A percentile compares a stretch with the other conserved stretches of the same genome.
Conservation (phyloP, 2,113 vertebrate species). For the Axis porcinus region DNA sequence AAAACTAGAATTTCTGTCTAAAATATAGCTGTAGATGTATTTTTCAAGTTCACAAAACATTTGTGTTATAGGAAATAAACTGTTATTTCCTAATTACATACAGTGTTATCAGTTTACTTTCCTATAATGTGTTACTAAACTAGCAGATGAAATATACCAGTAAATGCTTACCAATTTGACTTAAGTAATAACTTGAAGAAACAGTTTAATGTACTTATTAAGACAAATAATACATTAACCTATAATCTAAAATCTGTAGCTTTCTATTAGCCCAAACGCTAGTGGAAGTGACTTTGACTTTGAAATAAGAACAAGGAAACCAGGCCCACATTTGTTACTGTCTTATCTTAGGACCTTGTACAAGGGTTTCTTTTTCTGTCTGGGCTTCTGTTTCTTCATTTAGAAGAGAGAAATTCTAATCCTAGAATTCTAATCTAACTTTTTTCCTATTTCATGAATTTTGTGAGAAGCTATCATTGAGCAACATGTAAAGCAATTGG, state of each 20-base stretch:
- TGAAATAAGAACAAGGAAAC: neutral
- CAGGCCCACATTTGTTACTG: neutral
- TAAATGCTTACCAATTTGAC: neutral
- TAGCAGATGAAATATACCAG: neutral
- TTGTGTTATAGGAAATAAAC: neutral
- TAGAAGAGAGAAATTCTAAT: neutral
- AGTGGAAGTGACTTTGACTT: neutral
- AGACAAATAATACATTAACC: neutral
- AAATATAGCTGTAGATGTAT: neutral
- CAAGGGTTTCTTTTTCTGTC: neutral
- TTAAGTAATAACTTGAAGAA: neutral
- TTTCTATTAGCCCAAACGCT: neutral
- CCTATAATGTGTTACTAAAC: conserved; percentile 12
- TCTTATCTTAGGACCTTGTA: neutral
- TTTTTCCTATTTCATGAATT: neutral
- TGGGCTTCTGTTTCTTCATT: neutral
- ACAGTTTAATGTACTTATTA: neutral
- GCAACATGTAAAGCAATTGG: neutral
- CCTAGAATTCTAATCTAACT: neutral
- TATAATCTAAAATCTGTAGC: neutral
- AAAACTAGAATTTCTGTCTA: conserved; percentile 24
- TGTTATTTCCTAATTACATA: neutral
- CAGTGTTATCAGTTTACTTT: neutral
- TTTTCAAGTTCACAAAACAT: conserved; percentile 18
- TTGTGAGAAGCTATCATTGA: neutral